Evolutionary conservation across 2,113 vertebrate species (phyloP), one percentile per base, ranked within the genome.

Genomic region (Eupsittula cactorum): DNA sequence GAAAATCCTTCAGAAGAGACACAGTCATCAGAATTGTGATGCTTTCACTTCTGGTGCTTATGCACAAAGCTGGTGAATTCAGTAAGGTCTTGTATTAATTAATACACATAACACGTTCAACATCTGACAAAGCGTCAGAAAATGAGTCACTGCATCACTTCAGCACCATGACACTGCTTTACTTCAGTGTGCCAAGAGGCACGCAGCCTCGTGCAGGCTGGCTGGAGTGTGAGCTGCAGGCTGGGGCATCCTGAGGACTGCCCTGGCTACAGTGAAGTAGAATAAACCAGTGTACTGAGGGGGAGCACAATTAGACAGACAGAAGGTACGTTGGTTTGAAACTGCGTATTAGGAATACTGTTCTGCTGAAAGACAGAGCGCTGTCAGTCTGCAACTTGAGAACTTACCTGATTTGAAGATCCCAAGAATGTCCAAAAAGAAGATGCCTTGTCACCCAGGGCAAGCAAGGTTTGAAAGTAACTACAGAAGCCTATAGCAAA

Each of bases 101-200:
- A 33, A 68, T 47, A 4, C 28, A 20, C 46, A 4, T 29, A 53
- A 49, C 3, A 5, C 5, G 0, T 4, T 11, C 2, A 27, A 6
- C 35, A 16, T 74, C n/a, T 69, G 46, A 15, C 63, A 82, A 78
- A 86, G 16, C 1, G 0, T 23, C 16, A 11, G 71, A 21, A 77
- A 60, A 63, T 20, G 41, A 86, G 70, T 25, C 69, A 27, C 41
- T 13, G 62, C 65, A 16, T 3, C 3, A 0, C 44, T 37, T 24
- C 31, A 2, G 55, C 60, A 13, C 21, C 15, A 64, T 60, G 47
- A 39, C 29, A 15, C 28, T 28, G 62, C 62, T 5, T 6, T 29
- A 20, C 53, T 42, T 14, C 2, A 4, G 44, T 24, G 39, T 53
- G 64, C 73, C 6, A 19, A 49, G 53, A 60, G 33, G 41, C 76